Conservation (phyloP, 2,888 invertebrate species). For the Caenorhabditis imperialis region DNA sequence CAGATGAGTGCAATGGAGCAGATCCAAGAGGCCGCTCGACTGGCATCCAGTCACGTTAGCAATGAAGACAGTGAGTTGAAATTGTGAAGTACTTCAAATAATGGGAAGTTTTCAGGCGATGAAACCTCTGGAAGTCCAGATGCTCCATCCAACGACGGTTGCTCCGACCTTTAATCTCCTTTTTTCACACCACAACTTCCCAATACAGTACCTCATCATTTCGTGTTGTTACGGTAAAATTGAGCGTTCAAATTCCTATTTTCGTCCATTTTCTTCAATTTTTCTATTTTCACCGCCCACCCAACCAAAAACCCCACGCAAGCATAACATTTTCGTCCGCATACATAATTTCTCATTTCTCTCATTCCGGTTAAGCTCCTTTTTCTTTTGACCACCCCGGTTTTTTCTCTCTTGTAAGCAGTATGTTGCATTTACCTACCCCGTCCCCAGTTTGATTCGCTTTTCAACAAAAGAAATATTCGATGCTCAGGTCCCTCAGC, state of each 20-base stretch:
- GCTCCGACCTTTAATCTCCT: slow-evolving; percentile 24
- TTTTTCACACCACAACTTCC: neutral
- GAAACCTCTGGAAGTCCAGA: slow-evolving; percentile 53
- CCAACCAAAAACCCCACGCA: neutral
- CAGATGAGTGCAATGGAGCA: slow-evolving; percentile 54
- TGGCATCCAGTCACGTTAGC: slow-evolving; percentile 40
- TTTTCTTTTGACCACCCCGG: slow-evolving; percentile 8
- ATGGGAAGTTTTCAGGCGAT: slow-evolving; percentile 28
- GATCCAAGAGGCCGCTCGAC: slow-evolving; percentile 44
- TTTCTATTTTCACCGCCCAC: slow-evolving; percentile 2
- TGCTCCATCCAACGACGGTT: slow-evolving; percentile 39
- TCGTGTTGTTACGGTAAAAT: slow-evolving; percentile 33
- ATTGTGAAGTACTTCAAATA: neutral
- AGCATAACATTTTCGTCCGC: slow-evolving; percentile 48
- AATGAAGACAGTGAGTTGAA: slow-evolving; percentile 48
- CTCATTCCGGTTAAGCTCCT: slow-evolving; percentile 30
- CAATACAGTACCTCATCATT: slow-evolving; percentile 38
- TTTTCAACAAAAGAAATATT: slow-evolving; percentile 47
- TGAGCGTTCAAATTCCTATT: slow-evolving; percentile 24
- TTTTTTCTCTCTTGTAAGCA: slow-evolving; percentile 11
- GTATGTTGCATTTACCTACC: slow-evolving; percentile 43
- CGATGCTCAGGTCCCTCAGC: slow-evolving; percentile 47
- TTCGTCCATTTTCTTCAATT: slow-evolving; percentile 1
- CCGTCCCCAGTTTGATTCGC: slow-evolving; percentile 37
- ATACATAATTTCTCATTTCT: slow-evolving; percentile 34